Conservation (phyloP, 2,113 vertebrate species). For the Cairina moschata region DNA sequence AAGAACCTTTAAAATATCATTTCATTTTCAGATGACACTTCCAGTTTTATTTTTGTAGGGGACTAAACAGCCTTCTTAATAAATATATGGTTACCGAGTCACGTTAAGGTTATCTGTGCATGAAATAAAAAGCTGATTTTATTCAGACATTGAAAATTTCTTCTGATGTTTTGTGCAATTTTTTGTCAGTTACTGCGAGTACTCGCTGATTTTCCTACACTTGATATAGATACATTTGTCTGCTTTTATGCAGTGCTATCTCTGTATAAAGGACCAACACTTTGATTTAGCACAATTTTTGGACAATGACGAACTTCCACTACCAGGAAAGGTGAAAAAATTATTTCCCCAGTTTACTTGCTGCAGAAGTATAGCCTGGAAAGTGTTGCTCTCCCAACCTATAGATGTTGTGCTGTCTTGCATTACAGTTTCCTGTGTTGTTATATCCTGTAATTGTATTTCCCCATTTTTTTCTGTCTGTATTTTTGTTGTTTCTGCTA, state of each 20-base stretch:
- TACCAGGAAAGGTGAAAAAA: background rate
- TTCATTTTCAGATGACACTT: background rate
- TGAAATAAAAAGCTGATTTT: background rate
- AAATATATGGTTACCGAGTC: background rate
- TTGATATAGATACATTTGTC: background rate
- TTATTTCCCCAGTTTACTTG: background rate
- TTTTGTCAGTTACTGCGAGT: background rate
- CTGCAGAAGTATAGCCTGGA: background rate
- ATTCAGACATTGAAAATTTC: background rate
- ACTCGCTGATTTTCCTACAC: constrained; percentile 2
- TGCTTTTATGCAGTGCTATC: background rate
- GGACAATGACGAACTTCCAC: background rate
- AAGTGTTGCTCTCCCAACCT: background rate
- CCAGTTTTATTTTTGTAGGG: background rate
- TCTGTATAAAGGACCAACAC: background rate
- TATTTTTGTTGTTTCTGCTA: constrained; percentile 20
- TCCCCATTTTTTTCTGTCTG: background rate
- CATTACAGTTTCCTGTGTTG: background rate
- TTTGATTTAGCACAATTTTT: background rate
- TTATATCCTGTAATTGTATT: background rate
- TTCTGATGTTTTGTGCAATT: background rate
- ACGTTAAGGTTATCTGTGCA: background rate
- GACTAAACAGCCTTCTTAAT: background rate
- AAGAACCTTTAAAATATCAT: background rate
- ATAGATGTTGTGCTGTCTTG: background rate